These are phyloP conservation scores for Gadus macrocephalus DNA, from an alignment of 2,113 vertebrate genomes.

Conservation along the genomic window DNA sequence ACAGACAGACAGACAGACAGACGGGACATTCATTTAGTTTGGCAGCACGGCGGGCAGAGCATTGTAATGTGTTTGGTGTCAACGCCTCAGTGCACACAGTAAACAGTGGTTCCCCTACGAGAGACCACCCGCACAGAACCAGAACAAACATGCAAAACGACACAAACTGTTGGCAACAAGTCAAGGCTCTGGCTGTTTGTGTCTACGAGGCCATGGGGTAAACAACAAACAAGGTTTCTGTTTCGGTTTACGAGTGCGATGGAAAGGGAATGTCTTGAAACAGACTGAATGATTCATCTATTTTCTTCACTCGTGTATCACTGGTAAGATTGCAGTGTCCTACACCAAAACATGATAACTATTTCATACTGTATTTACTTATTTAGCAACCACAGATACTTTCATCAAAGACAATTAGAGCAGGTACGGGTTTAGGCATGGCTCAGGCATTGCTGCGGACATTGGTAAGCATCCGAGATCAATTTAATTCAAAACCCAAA, in stretches of 20 bases:
- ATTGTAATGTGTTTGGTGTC: constrained; percentile 47
- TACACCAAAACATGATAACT: too few relatives aligned
- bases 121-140: background rate
- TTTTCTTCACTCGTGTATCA: too few relatives aligned
- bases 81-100: constrained; percentile 26
- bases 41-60: constrained; percentile 39
- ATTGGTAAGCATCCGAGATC: too few relatives aligned
- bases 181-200: constrained; percentile 13
- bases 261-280: background rate
- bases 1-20: background rate
- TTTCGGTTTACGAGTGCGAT: background rate
- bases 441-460: too few relatives aligned
- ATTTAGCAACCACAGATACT: too few relatives aligned
- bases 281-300: background rate
- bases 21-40: constrained; percentile 43
- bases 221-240: background rate
- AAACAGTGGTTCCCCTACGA: constrained; percentile 19
- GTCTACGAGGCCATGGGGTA: background rate
- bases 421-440: too few relatives aligned
- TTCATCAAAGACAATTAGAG: too few relatives aligned
- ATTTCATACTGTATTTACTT: too few relatives aligned
- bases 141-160: constrained; percentile 3
- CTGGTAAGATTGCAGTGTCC: too few relatives aligned
- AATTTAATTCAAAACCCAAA: too few relatives aligned
- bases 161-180: background rate